Evolutionary conservation across 2,888 invertebrate species (phyloP).

Genomic region (Cecidostiba fungosa): DNA sequence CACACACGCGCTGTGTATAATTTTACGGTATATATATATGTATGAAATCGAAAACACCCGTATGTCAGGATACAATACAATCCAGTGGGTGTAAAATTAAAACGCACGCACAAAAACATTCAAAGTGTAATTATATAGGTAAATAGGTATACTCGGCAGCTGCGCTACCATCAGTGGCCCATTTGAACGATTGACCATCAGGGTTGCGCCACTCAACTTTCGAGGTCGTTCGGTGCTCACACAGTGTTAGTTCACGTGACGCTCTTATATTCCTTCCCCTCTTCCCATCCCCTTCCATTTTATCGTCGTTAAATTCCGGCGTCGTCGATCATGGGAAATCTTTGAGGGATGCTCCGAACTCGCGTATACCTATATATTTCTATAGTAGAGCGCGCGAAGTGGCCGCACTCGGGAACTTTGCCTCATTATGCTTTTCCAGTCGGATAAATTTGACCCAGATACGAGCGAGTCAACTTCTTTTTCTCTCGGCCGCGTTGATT

Average conservation of each 20-base stretch:
- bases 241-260: background rate
- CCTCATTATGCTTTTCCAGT: slow-evolving; percentile 56
- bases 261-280: background rate
- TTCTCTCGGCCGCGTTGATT: slow-evolving; percentile 13
- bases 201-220: background rate
- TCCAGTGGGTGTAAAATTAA: background rate
- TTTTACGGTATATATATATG: too few relatives aligned
- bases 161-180: background rate
- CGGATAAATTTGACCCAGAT: slow-evolving; percentile 58
- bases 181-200: background rate
- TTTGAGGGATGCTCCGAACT: slow-evolving; percentile 26
- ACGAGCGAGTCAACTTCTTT: background rate
- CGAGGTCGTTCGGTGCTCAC: background rate
- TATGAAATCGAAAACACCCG: background rate
- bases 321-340: slow-evolving; percentile 31
- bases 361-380: background rate
- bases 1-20: slow-evolving; percentile 1
- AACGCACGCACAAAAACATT: slow-evolving; percentile 13
- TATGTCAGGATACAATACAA: background rate
- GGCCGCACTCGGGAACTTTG: slow-evolving; percentile 37
- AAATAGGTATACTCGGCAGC: background rate
- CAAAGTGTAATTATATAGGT: background rate
- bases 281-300: background rate
- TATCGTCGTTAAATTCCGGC: slow-evolving; percentile 1
- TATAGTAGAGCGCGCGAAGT: slow-evolving; percentile 2